Conservation (phyloP, 35 echinoderm and acorn worm genomes). For the Lytechinus pictus region DNA sequence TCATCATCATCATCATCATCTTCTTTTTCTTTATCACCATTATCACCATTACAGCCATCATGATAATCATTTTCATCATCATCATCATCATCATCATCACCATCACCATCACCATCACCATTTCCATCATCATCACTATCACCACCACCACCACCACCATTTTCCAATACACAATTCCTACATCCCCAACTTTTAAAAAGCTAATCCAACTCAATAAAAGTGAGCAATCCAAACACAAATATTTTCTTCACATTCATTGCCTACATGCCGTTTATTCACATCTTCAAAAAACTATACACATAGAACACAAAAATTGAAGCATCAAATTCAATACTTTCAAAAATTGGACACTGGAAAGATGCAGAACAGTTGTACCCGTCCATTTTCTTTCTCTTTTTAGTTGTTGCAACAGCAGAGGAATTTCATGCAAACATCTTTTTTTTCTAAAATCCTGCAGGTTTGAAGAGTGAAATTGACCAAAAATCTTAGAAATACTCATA, state of each 20-base stretch:
- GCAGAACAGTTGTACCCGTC: not conserved
- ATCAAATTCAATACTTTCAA: constrained; percentile 23
- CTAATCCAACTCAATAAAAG: not conserved
- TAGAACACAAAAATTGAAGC: constrained; percentile 9
- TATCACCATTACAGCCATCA: no score
- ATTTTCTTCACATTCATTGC: constrained; percentile 14
- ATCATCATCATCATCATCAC: no score
- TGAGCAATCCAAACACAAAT: not conserved
- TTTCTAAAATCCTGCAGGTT: not conserved
- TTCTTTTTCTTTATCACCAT: no score
- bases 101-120: no score
- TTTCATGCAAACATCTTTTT: not conserved
- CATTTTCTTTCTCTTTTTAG: not conserved
- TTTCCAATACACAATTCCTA: not conserved
- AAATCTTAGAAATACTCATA: not conserved
- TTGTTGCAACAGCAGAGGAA: not conserved
- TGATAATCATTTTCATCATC: not conserved
- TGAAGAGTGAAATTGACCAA: not conserved
- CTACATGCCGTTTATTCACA: constrained; percentile 34
- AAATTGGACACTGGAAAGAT: not conserved
- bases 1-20: no score
- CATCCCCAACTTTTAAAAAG: no score
- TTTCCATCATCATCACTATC: not conserved
- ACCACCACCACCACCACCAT: not conserved
- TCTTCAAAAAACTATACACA: constrained; percentile 44